Conservation (phyloP, 2,888 invertebrate genomes). For the Stratiomys singularior region DNA sequence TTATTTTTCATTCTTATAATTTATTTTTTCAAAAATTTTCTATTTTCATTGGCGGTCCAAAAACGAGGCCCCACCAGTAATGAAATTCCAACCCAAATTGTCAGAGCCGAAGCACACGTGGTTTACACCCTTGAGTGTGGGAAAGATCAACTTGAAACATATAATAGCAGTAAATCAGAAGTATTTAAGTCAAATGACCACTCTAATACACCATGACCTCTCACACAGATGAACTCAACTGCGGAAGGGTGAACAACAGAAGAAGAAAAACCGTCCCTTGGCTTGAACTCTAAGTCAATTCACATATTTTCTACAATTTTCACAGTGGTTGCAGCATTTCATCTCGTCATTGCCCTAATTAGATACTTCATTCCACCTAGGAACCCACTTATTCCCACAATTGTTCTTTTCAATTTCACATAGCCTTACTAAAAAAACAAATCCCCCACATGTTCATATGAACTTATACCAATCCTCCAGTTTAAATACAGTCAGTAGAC, state of each 20-base stretch:
- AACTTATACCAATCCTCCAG: neutral
- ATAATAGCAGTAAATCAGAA: no score
- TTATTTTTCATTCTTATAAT: no score
- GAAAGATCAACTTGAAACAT: no score
- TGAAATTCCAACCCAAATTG: no score
- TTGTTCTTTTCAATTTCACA: conserved; percentile 12
- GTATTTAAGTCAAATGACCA: neutral
- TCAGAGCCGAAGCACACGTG: no score
- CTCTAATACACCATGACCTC: neutral
- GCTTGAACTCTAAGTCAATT: conserved; percentile 23
- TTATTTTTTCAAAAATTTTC: no score
- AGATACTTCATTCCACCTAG: conserved; percentile 19
- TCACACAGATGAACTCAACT: neutral
- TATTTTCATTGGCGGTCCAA: no score
- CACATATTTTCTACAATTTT: conserved; percentile 11
- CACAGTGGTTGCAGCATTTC: neutral
- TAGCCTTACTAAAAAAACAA: neutral
- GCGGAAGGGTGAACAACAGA: neutral
- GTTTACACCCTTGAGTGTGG: no score
- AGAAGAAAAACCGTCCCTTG: neutral
- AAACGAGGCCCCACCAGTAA: no score
- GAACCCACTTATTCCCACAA: conserved; percentile 15
- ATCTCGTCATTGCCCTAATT: conserved; percentile 23
- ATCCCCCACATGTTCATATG: neutral
- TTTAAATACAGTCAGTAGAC: neutral